Evolutionary conservation across 1,140 invertebrate genomes (phyloP), one percentile per base, ranked within the genome.

Genomic region (Saxidomus purpurata): DNA sequence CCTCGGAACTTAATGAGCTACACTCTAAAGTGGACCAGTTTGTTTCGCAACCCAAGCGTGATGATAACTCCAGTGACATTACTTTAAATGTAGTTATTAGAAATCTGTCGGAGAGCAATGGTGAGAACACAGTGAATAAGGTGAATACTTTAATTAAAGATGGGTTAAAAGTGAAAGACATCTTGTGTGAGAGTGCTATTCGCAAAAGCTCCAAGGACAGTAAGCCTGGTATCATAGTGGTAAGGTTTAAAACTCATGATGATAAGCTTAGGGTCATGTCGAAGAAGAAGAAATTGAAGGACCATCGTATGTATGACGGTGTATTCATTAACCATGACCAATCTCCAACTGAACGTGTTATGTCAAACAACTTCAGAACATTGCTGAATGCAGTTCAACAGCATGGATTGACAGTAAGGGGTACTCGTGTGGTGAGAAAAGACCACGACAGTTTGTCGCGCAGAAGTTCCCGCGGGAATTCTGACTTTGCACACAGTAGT

Each of bases 171-270:
- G 15, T 77, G 1, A 15, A 4, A 0, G 9, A 11, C 11, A 43
- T 52, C 52, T 28, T 25, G 9, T 77, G 74, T 47, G 22, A 9
- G 1, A 77, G 25, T 22, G 74, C 74, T 6, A 28, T n/a, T 0
- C 38, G 74, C 6, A 77, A 77, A 31, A 31, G 1, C 6, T 31
- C 38, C 9, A 77, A 49, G n/a, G 25, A 31, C 9, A 31, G 4
- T 19, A 77, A 77, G 31, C 74, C 74, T 52, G 74, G 74, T 49
- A n/a, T 77, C 6, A 25, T 77, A 11, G 28, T 77, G 49, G 43
- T 43, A 8, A 6, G 13, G 11, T 52, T 77, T 17, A 47, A 3
- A 11, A 28, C 40, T 1, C 74, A 77, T 77, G 74, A 77, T 1
- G 74, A 52, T 38, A 77, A 77, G 25, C 40, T 22, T 1, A 22